phyloP scores from a whole-genome alignment of 2,888 invertebrate species.

The Nasonia oneida region DNA sequence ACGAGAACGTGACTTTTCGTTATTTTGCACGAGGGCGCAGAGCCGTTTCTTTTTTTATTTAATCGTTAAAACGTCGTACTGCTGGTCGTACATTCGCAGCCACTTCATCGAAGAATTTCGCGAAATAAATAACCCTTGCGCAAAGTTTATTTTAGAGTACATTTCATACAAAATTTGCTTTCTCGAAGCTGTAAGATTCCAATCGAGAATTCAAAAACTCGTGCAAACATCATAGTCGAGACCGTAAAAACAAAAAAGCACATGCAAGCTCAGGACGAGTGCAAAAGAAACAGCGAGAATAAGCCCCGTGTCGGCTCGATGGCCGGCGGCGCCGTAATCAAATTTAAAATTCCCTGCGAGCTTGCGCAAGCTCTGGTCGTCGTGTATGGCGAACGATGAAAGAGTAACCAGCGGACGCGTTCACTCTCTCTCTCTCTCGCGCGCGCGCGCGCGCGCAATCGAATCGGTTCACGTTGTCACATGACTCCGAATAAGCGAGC shows the following conservation, averaged over 20 bases:
- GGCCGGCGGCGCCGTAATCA: conserved; percentile 69
- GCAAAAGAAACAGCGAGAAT: background rate
- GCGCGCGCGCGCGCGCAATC: conserved; percentile 60
- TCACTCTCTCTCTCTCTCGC: too few species aligned
- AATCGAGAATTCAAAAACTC: background rate
- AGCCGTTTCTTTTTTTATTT: too few species aligned
- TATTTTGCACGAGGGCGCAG: too few species aligned
- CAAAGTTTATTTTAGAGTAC: too few species aligned
- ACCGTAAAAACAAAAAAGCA: background rate
- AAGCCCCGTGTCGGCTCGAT: background rate
- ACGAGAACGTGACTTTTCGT: background rate
- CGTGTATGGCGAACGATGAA: conserved; percentile 69
- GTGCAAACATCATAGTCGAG: background rate
- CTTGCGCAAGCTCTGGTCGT: conserved; percentile 60
- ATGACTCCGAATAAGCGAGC: conserved; percentile 74
- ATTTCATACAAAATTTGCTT: background rate
- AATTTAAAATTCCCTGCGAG: conserved; percentile 74
- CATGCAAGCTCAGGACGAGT: background rate
- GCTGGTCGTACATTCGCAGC: too few species aligned
- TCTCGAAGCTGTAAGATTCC: too few species aligned
- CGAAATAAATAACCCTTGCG: too few species aligned
- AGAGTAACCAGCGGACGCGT: conserved; percentile 72
- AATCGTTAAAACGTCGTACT: too few species aligned
- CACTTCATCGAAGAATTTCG: too few species aligned
- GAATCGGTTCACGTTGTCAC: conserved; percentile 70